phyloP scores from a whole-genome alignment of 2,797 vertebrate species.

The Bovichtus diacanthus region DNA sequence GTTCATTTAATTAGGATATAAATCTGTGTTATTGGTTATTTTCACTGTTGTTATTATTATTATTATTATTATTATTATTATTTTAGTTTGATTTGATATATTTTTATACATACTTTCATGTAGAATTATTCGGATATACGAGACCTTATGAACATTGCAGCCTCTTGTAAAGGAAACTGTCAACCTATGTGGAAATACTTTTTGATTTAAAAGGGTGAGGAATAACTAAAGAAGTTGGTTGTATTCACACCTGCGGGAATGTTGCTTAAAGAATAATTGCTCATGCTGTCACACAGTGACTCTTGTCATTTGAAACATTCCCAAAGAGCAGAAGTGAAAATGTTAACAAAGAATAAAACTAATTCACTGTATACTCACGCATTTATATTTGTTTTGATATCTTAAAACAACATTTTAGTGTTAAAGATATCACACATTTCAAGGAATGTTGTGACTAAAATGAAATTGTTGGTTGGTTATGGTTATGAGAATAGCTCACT shows the following conservation, averaged over 20 bases:
- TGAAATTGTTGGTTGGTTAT: neutral
- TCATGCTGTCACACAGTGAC: slow-evolving; percentile 2
- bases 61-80: no score
- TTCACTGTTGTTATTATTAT: no score
- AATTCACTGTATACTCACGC: neutral
- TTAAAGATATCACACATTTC: neutral
- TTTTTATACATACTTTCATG: no score
- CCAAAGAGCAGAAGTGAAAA: neutral
- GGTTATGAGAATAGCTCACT: neutral
- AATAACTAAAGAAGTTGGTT: neutral
- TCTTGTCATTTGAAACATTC: neutral
- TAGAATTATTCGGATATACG: no score
- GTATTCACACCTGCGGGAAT: slow-evolving; percentile 19
- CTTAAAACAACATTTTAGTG: neutral
- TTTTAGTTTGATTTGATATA: no score
- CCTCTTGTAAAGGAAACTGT: no score
- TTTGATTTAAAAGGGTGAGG: no score
- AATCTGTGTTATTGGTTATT: no score
- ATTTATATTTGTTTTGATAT: neutral
- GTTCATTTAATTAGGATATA: no score
- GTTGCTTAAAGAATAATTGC: slow-evolving; percentile 3
- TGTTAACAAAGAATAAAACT: neutral
- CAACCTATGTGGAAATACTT: no score
- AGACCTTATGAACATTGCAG: no score
- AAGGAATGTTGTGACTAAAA: neutral